Base-by-base conservation (phyloP, 2,797 vertebrate genomes). In the Rhodeus uyekii region DNA sequence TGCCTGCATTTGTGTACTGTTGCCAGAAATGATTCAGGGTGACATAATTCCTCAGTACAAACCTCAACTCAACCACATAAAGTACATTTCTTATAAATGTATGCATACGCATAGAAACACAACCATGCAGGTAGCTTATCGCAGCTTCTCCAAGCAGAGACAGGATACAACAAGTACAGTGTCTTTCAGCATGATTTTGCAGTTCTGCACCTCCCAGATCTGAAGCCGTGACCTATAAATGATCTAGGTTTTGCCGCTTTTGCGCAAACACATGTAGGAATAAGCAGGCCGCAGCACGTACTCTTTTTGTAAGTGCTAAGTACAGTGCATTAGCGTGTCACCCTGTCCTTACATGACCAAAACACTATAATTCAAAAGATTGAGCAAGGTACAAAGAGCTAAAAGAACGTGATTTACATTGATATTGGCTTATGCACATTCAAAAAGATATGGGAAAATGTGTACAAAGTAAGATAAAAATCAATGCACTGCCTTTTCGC, bases 151-250 rank as follows among this genome's bases (percentile, higher is more conserved):
- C 0, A 0, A 48, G 5, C n/a, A 68, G 32, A 24, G 32, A 29
- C 87, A 92, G 91, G 91, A 92, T 84, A 3, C 83, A 83, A 90
- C 92, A 92, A 76, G 91, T 89, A 81, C 24, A 1, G 38, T 36
- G 24, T 75, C 85, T 90, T 87, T 87, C 86, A 84, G 87, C 88
- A 80, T 86, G 86, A 72, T 81, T 86, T 84, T 83, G 53, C 68
- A 32, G 69, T 81, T 86, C 83, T 83, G 53, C 68, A 32, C 12
- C 60, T 83, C 84, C 83, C 18, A 53, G 60, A 18, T 46, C 42
- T 27, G 73, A 86, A 83, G 36, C 53, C 64, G 9, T 85, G 83
- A 78, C 84, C 83, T 61, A 14, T 48, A 61, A 76, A 85, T 84
- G 32, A 38, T 75, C 69, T 24, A 50, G 71, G 84, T 87, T 85